Evolutionary conservation across 2,888 invertebrate species (phyloP), one percentile per base, ranked within the genome.

Genomic region (Mesorhabditis sp.): DNA sequence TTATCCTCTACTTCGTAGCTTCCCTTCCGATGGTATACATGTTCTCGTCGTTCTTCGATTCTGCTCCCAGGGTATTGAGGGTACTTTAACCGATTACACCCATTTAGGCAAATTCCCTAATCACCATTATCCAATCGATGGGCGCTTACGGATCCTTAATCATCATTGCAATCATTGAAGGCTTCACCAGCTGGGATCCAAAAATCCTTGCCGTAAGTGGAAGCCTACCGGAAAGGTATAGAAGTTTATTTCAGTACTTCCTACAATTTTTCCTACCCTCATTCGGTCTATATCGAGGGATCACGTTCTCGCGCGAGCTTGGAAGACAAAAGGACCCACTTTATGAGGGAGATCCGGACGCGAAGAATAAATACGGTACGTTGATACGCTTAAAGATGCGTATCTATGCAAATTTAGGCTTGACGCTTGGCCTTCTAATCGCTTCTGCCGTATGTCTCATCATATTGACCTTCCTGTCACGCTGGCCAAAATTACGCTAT

Each of bases 31-130:
- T 75, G 45, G 72, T 74, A 63, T 82, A 78, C 63, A 73, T 74
- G 62, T 62, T 66, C 13, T 76, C 78, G 0, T 80, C 78, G 64
- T 45, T 80, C 10, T 80, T 80, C 72, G 66, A 67, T n/a, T 76
- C 76, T 61, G 41, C 58, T 62, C 43, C 67, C 61, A 63, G 41
- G 15, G 13, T 42, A 28, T 28, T 28, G 28, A 28, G 28, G 28
- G 28, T 50, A 10, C 7, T 50, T 50, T 50, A 13, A 50, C 7
- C 10, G 2, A 13, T 50, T 50, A 13, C 58, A 50, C 58, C 58
- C n/a, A 10, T 50, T 50, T 50, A 50, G 58, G 58, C 58, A 50
- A 50, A 50, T 50, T 50, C 58, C 58, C n/a, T 50, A 50, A 50
- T 50, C n/a, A 50, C 58, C 7, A 50, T 50, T n/a, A 13, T 13